Conservation (phyloP, 37 sponge, comb jelly and placozoan species). For the Halichondria panicea region DNA sequence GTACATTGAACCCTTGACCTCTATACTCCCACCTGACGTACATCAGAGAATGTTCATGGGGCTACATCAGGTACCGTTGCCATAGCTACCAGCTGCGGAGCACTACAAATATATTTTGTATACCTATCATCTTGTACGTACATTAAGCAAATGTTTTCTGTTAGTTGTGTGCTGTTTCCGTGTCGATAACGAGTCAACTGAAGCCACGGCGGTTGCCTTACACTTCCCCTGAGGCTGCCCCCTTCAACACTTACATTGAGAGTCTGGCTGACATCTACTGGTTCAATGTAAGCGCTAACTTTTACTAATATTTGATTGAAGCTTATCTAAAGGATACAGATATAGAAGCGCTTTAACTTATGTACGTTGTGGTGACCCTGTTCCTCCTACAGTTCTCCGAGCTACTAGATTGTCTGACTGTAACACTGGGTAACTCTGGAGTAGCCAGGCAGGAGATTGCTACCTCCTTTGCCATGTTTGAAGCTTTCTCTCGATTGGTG, state of each 20-base stretch:
- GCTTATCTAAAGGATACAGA: background rate
- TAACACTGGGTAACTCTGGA: too few relatives aligned
- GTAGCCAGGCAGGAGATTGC: slow-evolving; percentile 40
- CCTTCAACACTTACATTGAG: slow-evolving; percentile 31
- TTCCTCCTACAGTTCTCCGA: slow-evolving; percentile 1
- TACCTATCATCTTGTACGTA: background rate
- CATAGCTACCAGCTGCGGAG: background rate
- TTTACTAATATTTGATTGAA: background rate
- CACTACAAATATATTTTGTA: background rate
- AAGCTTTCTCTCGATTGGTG: background rate
- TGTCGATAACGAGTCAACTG: slow-evolving; percentile 15
- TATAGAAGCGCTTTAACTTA: background rate
- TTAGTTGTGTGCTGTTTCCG: slow-evolving; percentile 44
- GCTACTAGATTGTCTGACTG: too few relatives aligned
- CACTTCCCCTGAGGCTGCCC: background rate
- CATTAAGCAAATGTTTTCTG: background rate
- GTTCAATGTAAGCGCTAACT: slow-evolving; percentile 23
- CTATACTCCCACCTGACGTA: slow-evolving; percentile 14
- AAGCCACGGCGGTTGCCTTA: slow-evolving; percentile 18
- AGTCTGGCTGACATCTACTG: slow-evolving; percentile 65
- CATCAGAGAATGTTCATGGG: slow-evolving; percentile 64
- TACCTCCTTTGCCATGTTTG: slow-evolving; percentile 26
- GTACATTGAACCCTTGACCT: slow-evolving; percentile 43
- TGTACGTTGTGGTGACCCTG: background rate
- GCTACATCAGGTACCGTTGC: slow-evolving; percentile 53